Base-by-base conservation (phyloP, 2,797 vertebrate genomes). In the Gymnothorax reevesii region DNA sequence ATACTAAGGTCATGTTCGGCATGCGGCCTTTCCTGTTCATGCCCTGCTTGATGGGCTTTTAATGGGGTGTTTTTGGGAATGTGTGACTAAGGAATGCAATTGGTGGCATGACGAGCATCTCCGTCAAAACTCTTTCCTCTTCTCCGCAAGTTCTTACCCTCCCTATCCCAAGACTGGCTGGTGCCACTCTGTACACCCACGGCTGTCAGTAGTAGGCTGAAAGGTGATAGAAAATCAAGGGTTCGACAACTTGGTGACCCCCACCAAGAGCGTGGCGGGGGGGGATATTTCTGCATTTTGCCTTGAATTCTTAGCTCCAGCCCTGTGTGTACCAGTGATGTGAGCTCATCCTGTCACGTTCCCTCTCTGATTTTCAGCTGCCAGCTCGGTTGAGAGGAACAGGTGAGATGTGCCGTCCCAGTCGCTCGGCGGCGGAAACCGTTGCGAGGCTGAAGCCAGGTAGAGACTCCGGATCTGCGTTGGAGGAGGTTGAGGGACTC, bases 11-110 rank as follows among this genome's bases (percentile, higher is more conserved):
- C 80, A 10, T 83, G 54, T 83, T 83, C 25, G 55, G 80, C 80
- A n/a, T 59, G 57, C 25, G 6, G 80, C 55, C n/a, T 27, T 83
- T 57, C 85, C 71, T 73, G 17, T 66, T 73, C 83, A 54, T 87
- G 80, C 83, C 27, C 52, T 0, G 22, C 60, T 17, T 59, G 69
- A 80, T 80, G 77, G 77, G 77, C 22, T 80, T 80, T 80, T 80
- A 80, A 80, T 80, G 77, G 77, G 49, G 77, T 52, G 55, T 20
- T 54, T 54, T 54, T 13, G 75, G 49, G 77, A 17, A 49, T 7
- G 77, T 8, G 20, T 52, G 20, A 54, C 49, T 7, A 52, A 55
- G 9, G 52, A 17, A 8, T 77, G 25, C 77, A 2, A 17, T 80
- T 55, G 77, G 77, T 20, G 22, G 77, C 49, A 42, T 55, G 77